Conservation (phyloP, 2,797 vertebrate genomes). For the Poeciliopsis paucimaculata region DNA sequence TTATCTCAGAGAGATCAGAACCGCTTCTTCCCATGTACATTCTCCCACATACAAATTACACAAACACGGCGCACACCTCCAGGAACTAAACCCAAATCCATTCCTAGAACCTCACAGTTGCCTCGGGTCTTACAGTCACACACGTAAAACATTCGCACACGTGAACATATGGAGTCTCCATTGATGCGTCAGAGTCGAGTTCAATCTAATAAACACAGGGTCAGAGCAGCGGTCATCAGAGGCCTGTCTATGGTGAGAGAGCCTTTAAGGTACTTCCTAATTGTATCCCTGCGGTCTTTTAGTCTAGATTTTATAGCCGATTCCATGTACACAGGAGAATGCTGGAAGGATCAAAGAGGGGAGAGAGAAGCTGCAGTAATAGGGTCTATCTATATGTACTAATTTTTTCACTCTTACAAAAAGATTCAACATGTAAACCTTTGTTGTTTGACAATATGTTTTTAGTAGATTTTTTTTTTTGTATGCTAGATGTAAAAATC, state of each 20-base stretch:
- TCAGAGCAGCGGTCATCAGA: slow-evolving; percentile 79
- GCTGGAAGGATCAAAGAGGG: slow-evolving; percentile 23
- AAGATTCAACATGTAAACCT: slow-evolving; percentile 21
- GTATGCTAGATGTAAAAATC: slow-evolving; percentile 17
- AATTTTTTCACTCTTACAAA: slow-evolving; percentile 30
- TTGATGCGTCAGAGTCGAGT: slow-evolving; percentile 82
- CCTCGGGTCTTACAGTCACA: slow-evolving; percentile 39
- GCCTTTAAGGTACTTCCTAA: slow-evolving; percentile 78
- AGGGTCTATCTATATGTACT: slow-evolving; percentile 36
- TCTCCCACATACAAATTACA: slow-evolving; percentile 56
- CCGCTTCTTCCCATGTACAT: slow-evolving; percentile 28
- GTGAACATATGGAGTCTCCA: slow-evolving; percentile 73
- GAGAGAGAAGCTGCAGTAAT: slow-evolving; percentile 32
- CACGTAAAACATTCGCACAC: slow-evolving; percentile 45
- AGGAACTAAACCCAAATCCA: slow-evolving; percentile 43
- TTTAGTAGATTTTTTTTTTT: slow-evolving; percentile 23
- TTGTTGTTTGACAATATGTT: slow-evolving; percentile 22
- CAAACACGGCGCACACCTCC: slow-evolving; percentile 44
- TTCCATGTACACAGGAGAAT: slow-evolving; percentile 54
- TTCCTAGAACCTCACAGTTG: slow-evolving; percentile 32
- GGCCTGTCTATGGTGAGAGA: slow-evolving; percentile 77
- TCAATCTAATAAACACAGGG: slow-evolving; percentile 88
- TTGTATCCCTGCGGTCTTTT: slow-evolving; percentile 75
- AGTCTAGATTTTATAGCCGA: slow-evolving; percentile 65
- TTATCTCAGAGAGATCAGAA: slow-evolving; percentile 58